Evolutionary conservation across 2,797 vertebrate genomes (phyloP), one percentile per base, ranked within the genome.

Genomic region (Eutrigla gurnardus): DNA sequence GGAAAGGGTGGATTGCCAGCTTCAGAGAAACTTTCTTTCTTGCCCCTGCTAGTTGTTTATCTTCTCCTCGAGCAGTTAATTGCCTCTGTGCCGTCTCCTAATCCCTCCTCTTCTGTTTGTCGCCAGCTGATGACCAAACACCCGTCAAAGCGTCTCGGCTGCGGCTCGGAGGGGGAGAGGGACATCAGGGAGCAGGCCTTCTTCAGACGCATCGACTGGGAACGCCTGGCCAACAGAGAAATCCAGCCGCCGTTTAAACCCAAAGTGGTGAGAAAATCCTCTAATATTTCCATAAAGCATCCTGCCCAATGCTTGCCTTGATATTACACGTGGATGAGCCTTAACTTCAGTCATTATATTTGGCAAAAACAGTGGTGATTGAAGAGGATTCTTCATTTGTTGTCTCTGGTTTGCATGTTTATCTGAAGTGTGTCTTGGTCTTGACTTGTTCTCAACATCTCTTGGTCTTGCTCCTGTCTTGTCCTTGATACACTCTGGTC

Each of bases 131-230:
- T 99, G 98, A 99, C 98, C 81, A 99, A 99, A 87, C 98, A 99
- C 73, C 98, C 98, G 0, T 97, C 96, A 8, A 99, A 99, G 92
- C 96, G 98, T 69, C 96, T 99, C 13, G 98, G 98, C 88, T 98
- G 97, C 4, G 95, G 97, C 63, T 88, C 92, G 0, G 98, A 99
- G 88, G 97, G 97, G 0, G 98, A 99, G 82, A 88, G 97, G 80
- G 98, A 99, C 77, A 94, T 99, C 87, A 93, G 95, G 75, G 98
- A 99, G 46, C 98, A 99, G 5, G 95, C 96, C 66, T 99, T 99
- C 94, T 99, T 99, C 93, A 96, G 98, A 86, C 96, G 98, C 77
- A 99, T 99, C 52, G 98, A 99, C 95, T 99, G 98, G 98, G 97
- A 98, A 0, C 96, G 97, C 43, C 93, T 99, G 91, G 96, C 96